Evolutionary conservation across 2,888 invertebrate species (phyloP).

Genomic region (Gastracanthus pulcherrimus): DNA sequence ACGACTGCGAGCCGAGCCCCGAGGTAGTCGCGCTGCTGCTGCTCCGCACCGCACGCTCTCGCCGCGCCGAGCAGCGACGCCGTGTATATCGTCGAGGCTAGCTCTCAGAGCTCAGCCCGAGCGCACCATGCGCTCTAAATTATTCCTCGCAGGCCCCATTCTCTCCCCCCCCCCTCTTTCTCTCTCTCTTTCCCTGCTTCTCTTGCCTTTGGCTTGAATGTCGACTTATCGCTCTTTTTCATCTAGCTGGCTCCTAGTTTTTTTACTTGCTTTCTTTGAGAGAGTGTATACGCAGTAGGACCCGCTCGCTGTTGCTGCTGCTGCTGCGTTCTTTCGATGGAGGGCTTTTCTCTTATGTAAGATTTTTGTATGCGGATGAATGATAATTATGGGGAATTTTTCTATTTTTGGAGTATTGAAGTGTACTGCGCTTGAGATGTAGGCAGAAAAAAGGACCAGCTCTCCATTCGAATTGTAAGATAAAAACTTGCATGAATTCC

Average conservation of each 20-base stretch:
- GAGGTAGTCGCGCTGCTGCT: constrained; percentile 52
- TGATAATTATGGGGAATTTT: no score
- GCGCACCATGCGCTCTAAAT: constrained; percentile 37
- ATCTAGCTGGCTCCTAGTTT: constrained; percentile 46
- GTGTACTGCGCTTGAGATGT: no score
- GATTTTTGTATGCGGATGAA: no score
- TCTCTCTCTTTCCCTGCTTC: neutral
- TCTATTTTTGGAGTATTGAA: no score
- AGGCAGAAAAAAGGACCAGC: no score
- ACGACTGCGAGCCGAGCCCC: constrained; percentile 66
- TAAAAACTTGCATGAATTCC: no score
- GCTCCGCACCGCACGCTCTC: neutral
- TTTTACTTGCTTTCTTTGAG: constrained; percentile 42
- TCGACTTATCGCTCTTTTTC: constrained; percentile 51
- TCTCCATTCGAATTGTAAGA: no score
- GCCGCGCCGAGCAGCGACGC: no score
- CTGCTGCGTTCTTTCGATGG: neutral
- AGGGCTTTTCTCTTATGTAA: constrained; percentile 37
- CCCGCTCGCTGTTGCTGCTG: neutral
- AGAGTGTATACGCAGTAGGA: no score
- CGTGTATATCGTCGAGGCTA: no score
- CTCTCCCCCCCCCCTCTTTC: no score
- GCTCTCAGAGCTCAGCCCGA: neutral
- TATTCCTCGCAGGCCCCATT: constrained; percentile 40
- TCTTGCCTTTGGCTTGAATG: constrained; percentile 26